Percentiles rank a stretch among this genome's conserved stretches.
phyloP scores from a whole-genome alignment of 2,797 vertebrate genomes.

The Eremophila alpestris region DNA sequence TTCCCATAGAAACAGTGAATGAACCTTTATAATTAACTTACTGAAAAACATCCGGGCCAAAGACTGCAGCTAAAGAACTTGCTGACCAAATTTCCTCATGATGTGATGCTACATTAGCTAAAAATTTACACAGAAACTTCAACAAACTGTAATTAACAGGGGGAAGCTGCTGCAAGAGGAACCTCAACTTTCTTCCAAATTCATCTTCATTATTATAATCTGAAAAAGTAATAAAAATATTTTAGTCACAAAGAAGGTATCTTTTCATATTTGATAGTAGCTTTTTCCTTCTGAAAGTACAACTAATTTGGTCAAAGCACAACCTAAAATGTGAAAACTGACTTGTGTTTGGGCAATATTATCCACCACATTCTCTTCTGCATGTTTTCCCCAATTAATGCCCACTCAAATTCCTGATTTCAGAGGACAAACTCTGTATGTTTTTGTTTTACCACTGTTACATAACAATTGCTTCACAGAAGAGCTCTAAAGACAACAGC shows the following conservation, averaged over 20 bases:
- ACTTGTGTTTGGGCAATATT: neutral
- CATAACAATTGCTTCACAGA: neutral
- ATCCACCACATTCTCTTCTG: neutral
- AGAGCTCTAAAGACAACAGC: neutral
- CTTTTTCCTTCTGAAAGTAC: neutral
- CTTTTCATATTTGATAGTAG: neutral
- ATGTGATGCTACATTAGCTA: slow-evolving; percentile 92
- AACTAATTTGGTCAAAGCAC: neutral
- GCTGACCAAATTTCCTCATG: slow-evolving; percentile 94
- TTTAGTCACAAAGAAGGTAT: slow-evolving; percentile 41
- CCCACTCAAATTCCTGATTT: neutral
- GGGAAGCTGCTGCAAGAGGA: slow-evolving; percentile 95
- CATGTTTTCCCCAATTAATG: neutral
- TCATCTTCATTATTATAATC: slow-evolving; percentile 94
- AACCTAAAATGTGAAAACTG: neutral
- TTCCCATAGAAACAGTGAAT: neutral
- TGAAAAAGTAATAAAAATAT: slow-evolving; percentile 70
- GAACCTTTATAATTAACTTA: slow-evolving; percentile 77
- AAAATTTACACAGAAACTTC: slow-evolving; percentile 95
- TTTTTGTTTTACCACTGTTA: neutral
- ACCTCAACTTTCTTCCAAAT: slow-evolving; percentile 92
- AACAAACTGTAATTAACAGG: slow-evolving; percentile 95
- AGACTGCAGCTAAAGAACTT: slow-evolving; percentile 91
- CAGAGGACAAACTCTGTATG: neutral
- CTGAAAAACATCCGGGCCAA: slow-evolving; percentile 97